These are phyloP conservation scores for Alentia gelatinosa DNA, from an alignment of 2,888 invertebrate genomes.

Conservation along the genomic window DNA sequence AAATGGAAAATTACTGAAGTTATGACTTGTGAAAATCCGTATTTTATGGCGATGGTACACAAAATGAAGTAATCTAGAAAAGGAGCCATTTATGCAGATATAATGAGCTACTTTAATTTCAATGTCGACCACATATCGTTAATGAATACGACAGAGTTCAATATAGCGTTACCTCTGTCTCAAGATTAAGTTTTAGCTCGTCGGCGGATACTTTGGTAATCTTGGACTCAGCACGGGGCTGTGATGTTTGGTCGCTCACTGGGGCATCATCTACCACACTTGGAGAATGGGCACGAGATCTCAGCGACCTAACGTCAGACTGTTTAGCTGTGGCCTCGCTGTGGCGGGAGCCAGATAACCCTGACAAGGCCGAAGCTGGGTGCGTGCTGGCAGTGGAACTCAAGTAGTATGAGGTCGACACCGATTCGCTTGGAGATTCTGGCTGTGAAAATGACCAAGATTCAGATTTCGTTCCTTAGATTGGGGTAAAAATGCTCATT, in stretches of 20 bases:
- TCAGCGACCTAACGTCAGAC: background rate
- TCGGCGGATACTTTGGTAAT: background rate
- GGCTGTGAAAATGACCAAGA: background rate
- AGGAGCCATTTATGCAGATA: too few species aligned
- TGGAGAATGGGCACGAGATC: background rate
- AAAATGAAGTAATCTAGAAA: too few species aligned
- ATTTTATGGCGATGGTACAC: too few species aligned
- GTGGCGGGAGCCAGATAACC: background rate
- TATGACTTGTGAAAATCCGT: too few species aligned
- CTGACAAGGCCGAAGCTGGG: background rate
- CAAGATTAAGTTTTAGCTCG: background rate
- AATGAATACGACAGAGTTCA: too few species aligned
- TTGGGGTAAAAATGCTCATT: background rate
- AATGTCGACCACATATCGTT: too few species aligned
- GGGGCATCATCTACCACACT: background rate
- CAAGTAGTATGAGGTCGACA: constrained; percentile 3
- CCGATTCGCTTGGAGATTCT: background rate
- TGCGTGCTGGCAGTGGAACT: background rate
- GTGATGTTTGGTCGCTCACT: background rate
- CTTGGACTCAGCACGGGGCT: background rate
- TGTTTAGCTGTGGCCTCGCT: background rate
- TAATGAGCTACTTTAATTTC: too few species aligned
- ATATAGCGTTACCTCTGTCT: background rate
- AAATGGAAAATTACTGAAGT: too few species aligned
- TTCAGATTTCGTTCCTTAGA: background rate